These are phyloP conservation scores for Choristoneura fumiferana DNA, from an alignment of 1,140 invertebrate genomes.

Conservation along the genomic window DNA sequence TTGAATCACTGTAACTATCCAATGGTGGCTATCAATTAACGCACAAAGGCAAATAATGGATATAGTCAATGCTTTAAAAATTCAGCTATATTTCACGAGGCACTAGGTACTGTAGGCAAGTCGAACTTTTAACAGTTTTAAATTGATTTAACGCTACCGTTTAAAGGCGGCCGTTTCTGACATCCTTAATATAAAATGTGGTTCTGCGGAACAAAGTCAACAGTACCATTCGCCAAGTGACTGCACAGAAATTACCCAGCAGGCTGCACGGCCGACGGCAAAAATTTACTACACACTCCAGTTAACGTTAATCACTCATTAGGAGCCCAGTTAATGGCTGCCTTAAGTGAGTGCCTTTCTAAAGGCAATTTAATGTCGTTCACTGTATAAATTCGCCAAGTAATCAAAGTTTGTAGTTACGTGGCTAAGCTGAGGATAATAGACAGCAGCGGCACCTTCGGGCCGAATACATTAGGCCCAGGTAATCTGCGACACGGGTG, in stretches of 20 bases:
- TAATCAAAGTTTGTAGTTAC: slow-evolving; percentile 46
- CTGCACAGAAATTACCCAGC: background rate
- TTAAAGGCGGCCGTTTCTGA: too few relatives aligned
- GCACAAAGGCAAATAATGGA: too few relatives aligned
- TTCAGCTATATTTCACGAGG: too few relatives aligned
- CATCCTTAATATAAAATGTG: too few relatives aligned
- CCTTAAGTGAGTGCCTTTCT: slow-evolving; percentile 43
- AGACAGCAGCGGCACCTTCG: slow-evolving; percentile 40
- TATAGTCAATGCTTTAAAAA: too few relatives aligned
- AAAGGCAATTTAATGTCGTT: slow-evolving; percentile 61
- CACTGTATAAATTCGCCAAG: slow-evolving; percentile 45
- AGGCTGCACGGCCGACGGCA: slow-evolving; percentile 24
- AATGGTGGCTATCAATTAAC: too few relatives aligned
- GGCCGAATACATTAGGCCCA: slow-evolving; percentile 35
- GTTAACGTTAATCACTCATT: slow-evolving; percentile 59
- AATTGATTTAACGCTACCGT: background rate
- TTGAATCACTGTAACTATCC: too few relatives aligned
- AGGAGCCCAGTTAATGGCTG: slow-evolving; percentile 46
- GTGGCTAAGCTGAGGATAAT: slow-evolving; percentile 40
- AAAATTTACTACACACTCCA: slow-evolving; percentile 43
- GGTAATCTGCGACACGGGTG: slow-evolving; percentile 24
- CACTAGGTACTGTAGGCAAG: too few relatives aligned
- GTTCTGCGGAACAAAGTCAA: too few relatives aligned
- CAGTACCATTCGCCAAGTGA: background rate
- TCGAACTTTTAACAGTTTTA: too few relatives aligned